These are phyloP conservation scores for Petrocephalus zakoni DNA, from an alignment of 2,113 vertebrate genomes.

Conservation along the genomic window DNA sequence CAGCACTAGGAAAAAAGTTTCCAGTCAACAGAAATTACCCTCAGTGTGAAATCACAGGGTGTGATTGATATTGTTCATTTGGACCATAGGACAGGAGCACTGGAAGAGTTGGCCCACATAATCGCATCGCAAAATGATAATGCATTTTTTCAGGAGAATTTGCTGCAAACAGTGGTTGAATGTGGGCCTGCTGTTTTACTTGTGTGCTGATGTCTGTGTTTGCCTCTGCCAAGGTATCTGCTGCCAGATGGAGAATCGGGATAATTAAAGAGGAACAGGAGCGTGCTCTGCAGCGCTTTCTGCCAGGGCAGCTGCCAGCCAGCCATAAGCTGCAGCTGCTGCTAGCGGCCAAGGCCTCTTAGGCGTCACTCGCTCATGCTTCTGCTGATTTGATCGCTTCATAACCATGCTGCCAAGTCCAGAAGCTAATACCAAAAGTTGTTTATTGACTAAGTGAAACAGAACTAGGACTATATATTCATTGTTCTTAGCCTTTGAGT, in stretches of 20 bases:
- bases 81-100: not conserved
- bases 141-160: not conserved
- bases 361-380: not conserved
- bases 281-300: not conserved
- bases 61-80: not conserved
- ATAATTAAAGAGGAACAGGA: not conserved
- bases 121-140: not conserved
- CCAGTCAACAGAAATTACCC: not conserved
- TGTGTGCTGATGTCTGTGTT: not conserved
- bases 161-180: not conserved
- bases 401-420: not conserved
- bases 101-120: not conserved
- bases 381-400: not conserved
- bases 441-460: not conserved
- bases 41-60: not conserved
- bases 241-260: not conserved
- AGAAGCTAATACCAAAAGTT: not conserved
- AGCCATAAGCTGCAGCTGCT: not conserved
- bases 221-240: slow-evolving; percentile 3
- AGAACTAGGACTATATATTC: not conserved
- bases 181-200: not conserved
- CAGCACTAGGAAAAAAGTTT: not conserved
- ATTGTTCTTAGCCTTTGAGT: not conserved
- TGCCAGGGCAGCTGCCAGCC: not conserved
- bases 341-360: not conserved